Base-by-base conservation (phyloP, 2,797 vertebrate species). In the Chiroxiphia lanceolata region DNA sequence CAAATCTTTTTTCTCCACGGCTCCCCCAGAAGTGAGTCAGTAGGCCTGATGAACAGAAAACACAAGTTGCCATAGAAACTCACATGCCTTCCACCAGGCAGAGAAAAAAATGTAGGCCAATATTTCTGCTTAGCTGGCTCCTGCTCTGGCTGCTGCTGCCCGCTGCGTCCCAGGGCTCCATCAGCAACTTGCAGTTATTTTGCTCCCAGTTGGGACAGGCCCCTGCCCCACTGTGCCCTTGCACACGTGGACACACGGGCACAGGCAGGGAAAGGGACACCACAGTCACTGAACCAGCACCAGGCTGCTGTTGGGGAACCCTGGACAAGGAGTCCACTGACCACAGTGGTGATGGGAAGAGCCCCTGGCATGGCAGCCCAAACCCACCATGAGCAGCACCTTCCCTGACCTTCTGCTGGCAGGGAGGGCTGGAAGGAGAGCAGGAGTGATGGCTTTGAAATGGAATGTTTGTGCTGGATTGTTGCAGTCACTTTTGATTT, bases 41-140 rank as follows among this genome's bases (percentile, higher is more conserved):
- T 85, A 94, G 94, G 97, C 82, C 96, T 94, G 71, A 87, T 21
- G 40, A 96, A 95, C 93, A 95, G 97, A 96, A 98, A 97, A 97
- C 91, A 93, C 91, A 96, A 97, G 98, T 97, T 98, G 97, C 97
- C 97, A 98, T 98, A 97, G 98, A 97, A 98, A 97, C 96, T 89
- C 90, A 22, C 96, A 96, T 97, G 97, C 94, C 95, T 96, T 93
- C 94, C 81, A 95, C 95, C 95, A 95, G 97, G 92, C 95, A 89
- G 77, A 80, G 89, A 45, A 94, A 77, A 70, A 95, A 98, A 99
- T 98, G 97, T 99, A 98, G 99, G 99, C 98, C 99, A 98, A 98
- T 99, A 96, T 98, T 99, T 99, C 98, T 99, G 98, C 98, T 98
- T 98, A 98, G 98, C 97, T 98, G 98, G 97, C 97, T 98, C 95